Conservation (phyloP, 2,797 vertebrate genomes). For the Aselliscus stoliczkanus region DNA sequence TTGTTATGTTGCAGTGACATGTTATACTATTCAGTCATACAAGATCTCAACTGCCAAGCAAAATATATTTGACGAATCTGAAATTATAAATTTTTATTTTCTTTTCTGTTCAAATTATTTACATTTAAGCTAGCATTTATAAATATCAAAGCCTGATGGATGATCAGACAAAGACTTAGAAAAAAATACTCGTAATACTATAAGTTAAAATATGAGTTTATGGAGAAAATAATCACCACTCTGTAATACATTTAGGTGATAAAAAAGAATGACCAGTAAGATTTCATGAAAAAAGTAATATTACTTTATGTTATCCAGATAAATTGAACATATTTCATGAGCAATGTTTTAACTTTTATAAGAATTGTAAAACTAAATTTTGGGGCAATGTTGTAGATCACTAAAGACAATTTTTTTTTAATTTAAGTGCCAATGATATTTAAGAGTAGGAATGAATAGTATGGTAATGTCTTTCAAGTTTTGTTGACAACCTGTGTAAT, state of each 20-base stretch:
- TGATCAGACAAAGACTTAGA: conserved; percentile 29
- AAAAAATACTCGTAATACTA: not conserved
- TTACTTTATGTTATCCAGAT: conserved; percentile 29
- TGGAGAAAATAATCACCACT: conserved; percentile 6
- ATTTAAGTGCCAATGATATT: conserved; percentile 1
- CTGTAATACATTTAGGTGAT: conserved; percentile 29
- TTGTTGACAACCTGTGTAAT: not conserved
- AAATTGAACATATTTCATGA: conserved; percentile 33
- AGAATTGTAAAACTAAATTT: conserved; percentile 38
- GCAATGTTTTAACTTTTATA: not conserved
- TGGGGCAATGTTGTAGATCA: not conserved
- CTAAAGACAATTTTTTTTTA: not conserved
- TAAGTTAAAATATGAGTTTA: conserved; percentile 54
- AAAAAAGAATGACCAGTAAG: conserved; percentile 41
- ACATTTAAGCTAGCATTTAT: conserved; percentile 61
- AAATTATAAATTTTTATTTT: conserved; percentile 73
- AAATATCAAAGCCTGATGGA: conserved; percentile 45
- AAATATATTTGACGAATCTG: conserved; percentile 43
- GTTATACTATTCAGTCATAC: not conserved
- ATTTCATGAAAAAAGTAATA: conserved; percentile 35
- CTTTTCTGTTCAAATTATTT: conserved; percentile 63
- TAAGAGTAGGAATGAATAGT: not conserved
- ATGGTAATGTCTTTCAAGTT: not conserved
- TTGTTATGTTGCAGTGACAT: conserved; percentile 61
- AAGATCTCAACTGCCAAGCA: conserved; percentile 47